Conservation (phyloP, 2,888 invertebrate species). For the Cepaea hortensis region DNA sequence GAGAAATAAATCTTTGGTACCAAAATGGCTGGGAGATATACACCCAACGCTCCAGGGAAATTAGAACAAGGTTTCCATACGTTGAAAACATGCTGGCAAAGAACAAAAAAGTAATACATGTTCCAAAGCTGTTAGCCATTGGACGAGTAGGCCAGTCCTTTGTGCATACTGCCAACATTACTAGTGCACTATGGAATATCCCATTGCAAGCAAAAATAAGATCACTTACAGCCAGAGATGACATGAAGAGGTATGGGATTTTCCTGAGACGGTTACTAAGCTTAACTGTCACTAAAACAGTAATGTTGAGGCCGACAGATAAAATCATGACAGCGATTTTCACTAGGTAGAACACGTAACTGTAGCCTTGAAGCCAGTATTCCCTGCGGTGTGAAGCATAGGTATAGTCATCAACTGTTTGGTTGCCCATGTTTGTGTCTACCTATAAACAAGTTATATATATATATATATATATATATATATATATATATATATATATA, state of each 20-base stretch:
- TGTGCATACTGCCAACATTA: background rate
- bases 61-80: background rate
- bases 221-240: background rate
- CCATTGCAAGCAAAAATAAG: background rate
- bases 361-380: background rate
- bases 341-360: background rate
- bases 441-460: background rate
- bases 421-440: background rate
- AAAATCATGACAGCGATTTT: background rate
- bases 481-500: background rate
- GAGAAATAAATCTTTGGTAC: background rate
- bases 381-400: background rate
- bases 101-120: background rate
- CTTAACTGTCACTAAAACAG: background rate
- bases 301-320: background rate
- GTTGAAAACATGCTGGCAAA: background rate
- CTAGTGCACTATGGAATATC: background rate
- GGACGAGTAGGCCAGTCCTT: background rate
- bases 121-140: background rate
- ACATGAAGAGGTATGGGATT: background rate
- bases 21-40: background rate
- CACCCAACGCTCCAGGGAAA: constrained; percentile 2
- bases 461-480: too few species aligned
- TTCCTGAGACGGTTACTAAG: background rate
- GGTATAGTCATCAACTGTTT: background rate